Evolutionary conservation across 1,140 invertebrate species (phyloP).

Genomic region (Saxidomus purpurata): DNA sequence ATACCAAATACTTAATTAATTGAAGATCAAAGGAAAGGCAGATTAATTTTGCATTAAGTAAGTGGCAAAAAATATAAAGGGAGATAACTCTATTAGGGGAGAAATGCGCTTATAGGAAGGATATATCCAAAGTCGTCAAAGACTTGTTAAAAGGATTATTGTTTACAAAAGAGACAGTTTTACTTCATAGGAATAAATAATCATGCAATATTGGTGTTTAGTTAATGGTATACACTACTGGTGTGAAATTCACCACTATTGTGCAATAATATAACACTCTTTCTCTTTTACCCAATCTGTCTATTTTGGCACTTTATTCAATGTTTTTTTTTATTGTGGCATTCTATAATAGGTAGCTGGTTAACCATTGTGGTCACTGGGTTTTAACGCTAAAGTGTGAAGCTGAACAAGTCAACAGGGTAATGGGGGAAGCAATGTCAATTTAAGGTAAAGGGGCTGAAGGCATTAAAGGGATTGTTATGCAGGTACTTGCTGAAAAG

Average conservation of each 20-base stretch:
- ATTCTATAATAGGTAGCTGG: constrained; percentile 5
- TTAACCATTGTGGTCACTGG: constrained; percentile 12
- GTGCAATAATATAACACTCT: constrained; percentile 56
- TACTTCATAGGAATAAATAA: constrained; percentile 63
- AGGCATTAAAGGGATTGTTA: constrained; percentile 26
- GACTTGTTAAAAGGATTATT: constrained; percentile 53
- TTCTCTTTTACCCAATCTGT: constrained; percentile 36
- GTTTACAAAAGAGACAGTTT: constrained; percentile 36
- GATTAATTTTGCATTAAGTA: constrained; percentile 12
- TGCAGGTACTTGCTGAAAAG: not conserved
- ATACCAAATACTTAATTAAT: not conserved
- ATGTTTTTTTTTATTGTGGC: constrained; percentile 28
- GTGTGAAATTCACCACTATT: constrained; percentile 47
- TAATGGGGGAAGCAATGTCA: not conserved
- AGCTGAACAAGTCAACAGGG: not conserved
- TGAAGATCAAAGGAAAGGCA: not conserved
- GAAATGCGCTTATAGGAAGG: not conserved
- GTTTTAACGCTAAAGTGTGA: constrained; percentile 43
- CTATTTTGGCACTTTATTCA: constrained; percentile 22
- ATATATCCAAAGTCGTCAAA: constrained; percentile 18
- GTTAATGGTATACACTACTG: constrained; percentile 20
- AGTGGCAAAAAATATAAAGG: constrained; percentile 13
- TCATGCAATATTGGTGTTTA: constrained; percentile 45
- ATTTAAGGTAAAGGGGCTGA: constrained; percentile 1
- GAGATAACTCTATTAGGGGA: not conserved